Conservation (phyloP, 2,797 vertebrate species). For the Rhadinocentrus ornatus region DNA sequence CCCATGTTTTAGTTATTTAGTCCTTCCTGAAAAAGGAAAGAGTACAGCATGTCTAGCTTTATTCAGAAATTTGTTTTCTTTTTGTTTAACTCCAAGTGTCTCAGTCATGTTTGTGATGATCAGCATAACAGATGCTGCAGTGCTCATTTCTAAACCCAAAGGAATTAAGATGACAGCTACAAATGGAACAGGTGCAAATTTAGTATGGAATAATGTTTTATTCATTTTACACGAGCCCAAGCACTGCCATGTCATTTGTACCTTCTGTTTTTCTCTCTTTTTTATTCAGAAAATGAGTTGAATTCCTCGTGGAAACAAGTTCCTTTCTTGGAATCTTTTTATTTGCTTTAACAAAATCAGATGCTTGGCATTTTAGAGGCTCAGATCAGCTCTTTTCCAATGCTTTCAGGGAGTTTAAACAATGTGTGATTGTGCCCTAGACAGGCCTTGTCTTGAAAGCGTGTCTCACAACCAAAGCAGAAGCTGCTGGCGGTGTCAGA, state of each 20-base stretch:
- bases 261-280: constrained; percentile 23
- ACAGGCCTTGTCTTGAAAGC: constrained; percentile 62
- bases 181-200: constrained; percentile 50
- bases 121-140: constrained; percentile 20
- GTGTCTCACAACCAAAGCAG: constrained; percentile 56
- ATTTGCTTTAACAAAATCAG: constrained; percentile 42
- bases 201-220: constrained; percentile 24
- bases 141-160: constrained; percentile 29
- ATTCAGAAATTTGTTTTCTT: neutral
- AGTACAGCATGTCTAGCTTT: constrained; percentile 1
- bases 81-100: neutral
- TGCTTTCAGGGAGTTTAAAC: constrained; percentile 51
- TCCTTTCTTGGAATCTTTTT: constrained; percentile 38
- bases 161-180: constrained; percentile 40
- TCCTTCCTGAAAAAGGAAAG: constrained; percentile 5
- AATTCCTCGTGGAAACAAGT: constrained; percentile 35
- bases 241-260: constrained; percentile 40
- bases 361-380: constrained; percentile 54
- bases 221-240: constrained; percentile 22
- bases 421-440: constrained; percentile 59
- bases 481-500: constrained; percentile 56
- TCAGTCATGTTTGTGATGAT: constrained; percentile 37
- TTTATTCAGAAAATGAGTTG: constrained; percentile 40
- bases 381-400: constrained; percentile 48
- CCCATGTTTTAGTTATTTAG: neutral